Percentiles rank a stretch among this genome's conserved stretches.
Conservation (phyloP, 1,140 invertebrate species). For the Neodiprion fabricii region DNA sequence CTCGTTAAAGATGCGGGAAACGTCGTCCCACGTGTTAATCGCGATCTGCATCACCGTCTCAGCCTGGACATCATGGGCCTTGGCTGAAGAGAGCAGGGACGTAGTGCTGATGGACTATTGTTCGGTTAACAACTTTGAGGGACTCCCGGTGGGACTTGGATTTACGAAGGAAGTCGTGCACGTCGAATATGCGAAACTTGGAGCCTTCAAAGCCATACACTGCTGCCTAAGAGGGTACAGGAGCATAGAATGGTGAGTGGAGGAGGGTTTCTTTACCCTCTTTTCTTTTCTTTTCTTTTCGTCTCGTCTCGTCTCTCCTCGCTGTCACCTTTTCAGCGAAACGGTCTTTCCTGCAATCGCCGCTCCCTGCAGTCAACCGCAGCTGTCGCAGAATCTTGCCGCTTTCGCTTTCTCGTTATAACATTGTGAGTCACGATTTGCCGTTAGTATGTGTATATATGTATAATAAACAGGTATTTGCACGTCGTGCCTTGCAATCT, state of each 20-base stretch:
- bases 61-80: no score
- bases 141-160: conserved; percentile 59
- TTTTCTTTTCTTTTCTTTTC: conserved; percentile 29
- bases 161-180: conserved; percentile 74
- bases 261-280: conserved; percentile 24
- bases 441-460: no score
- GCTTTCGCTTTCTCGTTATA: no score
- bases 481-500: not conserved
- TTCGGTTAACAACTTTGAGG: conserved; percentile 52
- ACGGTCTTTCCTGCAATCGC: not conserved
- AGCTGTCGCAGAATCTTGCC: no score
- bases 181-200: conserved; percentile 70
- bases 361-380: no score
- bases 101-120: conserved; percentile 55
- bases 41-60: no score
- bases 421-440: no score
- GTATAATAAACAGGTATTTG: not conserved
- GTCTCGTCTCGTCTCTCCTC: conserved; percentile 18
- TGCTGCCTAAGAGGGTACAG: conserved; percentile 77
- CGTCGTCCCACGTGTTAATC: no score
- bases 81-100: no score
- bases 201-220: conserved; percentile 75
- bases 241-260: conserved; percentile 77
- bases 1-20: no score
- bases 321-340: conserved; percentile 19